These are phyloP conservation scores for Sebastes fasciatus DNA, from an alignment of 2,113 vertebrate species.

Conservation along the genomic window DNA sequence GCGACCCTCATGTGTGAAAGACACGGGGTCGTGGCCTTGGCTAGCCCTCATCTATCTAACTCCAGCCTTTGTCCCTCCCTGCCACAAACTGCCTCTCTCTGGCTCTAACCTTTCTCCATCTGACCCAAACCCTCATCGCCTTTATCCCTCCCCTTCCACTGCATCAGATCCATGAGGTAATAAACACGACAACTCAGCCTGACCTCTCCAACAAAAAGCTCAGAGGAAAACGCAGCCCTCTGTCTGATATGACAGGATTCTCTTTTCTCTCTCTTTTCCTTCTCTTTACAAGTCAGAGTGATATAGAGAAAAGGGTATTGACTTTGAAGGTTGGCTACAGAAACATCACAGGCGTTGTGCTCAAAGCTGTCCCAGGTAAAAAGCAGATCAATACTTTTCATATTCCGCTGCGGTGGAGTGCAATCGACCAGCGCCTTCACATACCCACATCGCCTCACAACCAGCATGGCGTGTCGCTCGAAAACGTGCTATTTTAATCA, in stretches of 20 bases:
- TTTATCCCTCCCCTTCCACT: conserved; percentile 18
- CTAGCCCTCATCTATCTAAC: conserved; percentile 23
- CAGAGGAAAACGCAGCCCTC: conserved; percentile 50
- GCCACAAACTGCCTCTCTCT: conserved; percentile 46
- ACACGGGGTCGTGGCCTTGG: conserved; percentile 46
- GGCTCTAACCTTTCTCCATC: conserved; percentile 56
- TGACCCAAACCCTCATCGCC: conserved; percentile 53
- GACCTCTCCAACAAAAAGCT: conserved; percentile 62
- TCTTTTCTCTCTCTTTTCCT: conserved; percentile 64
- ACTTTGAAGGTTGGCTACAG: conserved; percentile 78
- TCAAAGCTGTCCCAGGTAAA: conserved; percentile 78
- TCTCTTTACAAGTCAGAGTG: conserved; percentile 68
- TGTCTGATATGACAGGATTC: conserved; percentile 66
- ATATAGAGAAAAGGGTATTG: conserved; percentile 75
- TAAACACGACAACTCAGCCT: conserved; percentile 54
- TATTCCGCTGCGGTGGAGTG: conserved; percentile 77
- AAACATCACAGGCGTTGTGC: conserved; percentile 79
- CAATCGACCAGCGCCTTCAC: conserved; percentile 79
- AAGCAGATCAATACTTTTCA: conserved; percentile 84
- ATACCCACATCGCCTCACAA: conserved; percentile 61
- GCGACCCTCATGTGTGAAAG: conserved; percentile 47
- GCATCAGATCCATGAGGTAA: conserved; percentile 60
- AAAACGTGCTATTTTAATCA: conserved; percentile 81
- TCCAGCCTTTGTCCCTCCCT: conserved; percentile 24
- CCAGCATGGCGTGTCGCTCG: conserved; percentile 37